Evolutionary conservation across 1,140 invertebrate species (phyloP).

Genomic region (Aradophagus sp.): DNA sequence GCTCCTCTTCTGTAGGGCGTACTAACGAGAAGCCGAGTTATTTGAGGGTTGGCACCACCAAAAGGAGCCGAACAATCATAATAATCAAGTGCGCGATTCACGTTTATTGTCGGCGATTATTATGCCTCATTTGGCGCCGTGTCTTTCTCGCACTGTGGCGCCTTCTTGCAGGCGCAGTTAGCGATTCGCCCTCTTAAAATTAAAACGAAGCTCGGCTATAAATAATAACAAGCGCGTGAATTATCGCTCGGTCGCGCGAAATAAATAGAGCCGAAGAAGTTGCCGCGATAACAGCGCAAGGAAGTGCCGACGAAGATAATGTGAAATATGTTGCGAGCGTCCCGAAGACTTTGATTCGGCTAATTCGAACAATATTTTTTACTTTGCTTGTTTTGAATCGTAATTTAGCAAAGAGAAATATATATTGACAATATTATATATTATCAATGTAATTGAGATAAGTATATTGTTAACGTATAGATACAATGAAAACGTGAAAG

Average conservation of each 20-base stretch:
- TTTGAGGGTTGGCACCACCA: slow-evolving; percentile 65
- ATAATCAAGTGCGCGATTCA: slow-evolving; percentile 73
- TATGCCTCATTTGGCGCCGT: slow-evolving; percentile 58
- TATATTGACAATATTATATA: too few relatives aligned
- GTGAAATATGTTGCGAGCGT: slow-evolving; percentile 37
- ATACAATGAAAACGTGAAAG: too few relatives aligned
- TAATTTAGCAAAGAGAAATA: too few relatives aligned
- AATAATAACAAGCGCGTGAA: slow-evolving; percentile 71
- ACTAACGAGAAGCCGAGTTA: slow-evolving; percentile 72
- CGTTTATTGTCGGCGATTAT: slow-evolving; percentile 71
- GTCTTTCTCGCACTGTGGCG: slow-evolving; percentile 23
- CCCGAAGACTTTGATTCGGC: slow-evolving; percentile 3
- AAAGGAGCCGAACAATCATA: slow-evolving; percentile 72
- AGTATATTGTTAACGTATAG: too few relatives aligned
- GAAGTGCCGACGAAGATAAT: slow-evolving; percentile 36
- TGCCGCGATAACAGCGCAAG: slow-evolving; percentile 36
- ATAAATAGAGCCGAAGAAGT: slow-evolving; percentile 60
- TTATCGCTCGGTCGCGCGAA: slow-evolving; percentile 64
- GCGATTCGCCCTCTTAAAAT: slow-evolving; percentile 57
- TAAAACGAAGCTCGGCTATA: slow-evolving; percentile 61
- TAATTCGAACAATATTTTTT: background rate
- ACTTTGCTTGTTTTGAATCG: too few relatives aligned
- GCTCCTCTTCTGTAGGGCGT: slow-evolving; percentile 46
- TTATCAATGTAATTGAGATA: too few relatives aligned
- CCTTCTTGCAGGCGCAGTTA: slow-evolving; percentile 11